Evolutionary conservation across 1,140 invertebrate species (phyloP), one percentile per base, ranked within the genome.

Genomic region (Papilio xuthus): DNA sequence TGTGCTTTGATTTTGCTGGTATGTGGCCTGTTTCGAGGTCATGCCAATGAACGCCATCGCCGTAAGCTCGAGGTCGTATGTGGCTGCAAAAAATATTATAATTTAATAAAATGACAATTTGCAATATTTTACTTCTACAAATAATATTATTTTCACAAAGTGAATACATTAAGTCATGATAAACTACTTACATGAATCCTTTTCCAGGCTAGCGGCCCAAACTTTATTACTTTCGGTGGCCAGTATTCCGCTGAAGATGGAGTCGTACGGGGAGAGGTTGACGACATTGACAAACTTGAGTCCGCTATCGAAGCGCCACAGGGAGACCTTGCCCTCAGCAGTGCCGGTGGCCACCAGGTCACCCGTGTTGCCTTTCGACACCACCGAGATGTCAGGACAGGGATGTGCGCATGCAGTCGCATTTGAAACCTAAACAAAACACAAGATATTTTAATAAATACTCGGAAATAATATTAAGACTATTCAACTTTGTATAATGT

Each of bases 361-460:
- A 10, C 96, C 94, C 7, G 94, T 94, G 80, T 96, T 95, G 77
- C 95, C 95, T 67, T 94, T 95, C 6, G 95, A 95, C 32, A 95
- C 94, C 8, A 95, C 86, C 53, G 92, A 89, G 10, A 95, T 94
- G 28, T 93, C 94, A 0, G 88, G 94, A 79, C 90, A 95, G 81
- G 88, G 94, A 82, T 94, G 90, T 6, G 98, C 98, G 67, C 98
- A 98, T 84, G 97, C 97, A 53, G 98, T 98, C 15, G 98, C 98
- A 90, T 98, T 97, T 28, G 97, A 98, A 15, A 98, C 97, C 79
- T 94, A 7, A n/a, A n/a, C 18, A 8, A 47, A 69, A 15, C 32
- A 80, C 26, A 69, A 73, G 10, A 53, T 6, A 15, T 18, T 53
- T 37, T 37, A 37, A 37, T 37, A 37, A 37, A 7, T 32, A 32